Percentiles rank a stretch among this genome's conserved stretches.
These are phyloP conservation scores for Galaxias olidus DNA, from an alignment of 2,797 vertebrate genomes.

Conservation along the genomic window DNA sequence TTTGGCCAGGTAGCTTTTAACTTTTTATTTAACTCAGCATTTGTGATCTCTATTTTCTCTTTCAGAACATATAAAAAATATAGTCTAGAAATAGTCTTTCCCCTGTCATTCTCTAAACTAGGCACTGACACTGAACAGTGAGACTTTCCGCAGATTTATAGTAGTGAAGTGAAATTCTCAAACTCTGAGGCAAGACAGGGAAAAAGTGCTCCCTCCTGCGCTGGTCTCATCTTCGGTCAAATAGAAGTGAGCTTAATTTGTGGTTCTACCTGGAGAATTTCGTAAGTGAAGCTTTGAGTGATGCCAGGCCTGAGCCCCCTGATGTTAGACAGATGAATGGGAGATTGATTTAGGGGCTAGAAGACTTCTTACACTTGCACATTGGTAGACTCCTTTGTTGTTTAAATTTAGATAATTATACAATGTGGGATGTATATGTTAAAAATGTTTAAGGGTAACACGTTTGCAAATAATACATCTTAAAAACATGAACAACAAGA, in stretches of 20 bases:
- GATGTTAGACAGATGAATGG: constrained; percentile 75
- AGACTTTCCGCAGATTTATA: constrained; percentile 74
- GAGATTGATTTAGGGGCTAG: constrained; percentile 63
- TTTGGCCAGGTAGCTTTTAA: no score
- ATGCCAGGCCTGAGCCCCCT: constrained; percentile 69
- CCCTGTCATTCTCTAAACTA: constrained; percentile 35
- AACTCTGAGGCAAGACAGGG: constrained; percentile 62
- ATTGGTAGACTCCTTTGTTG: constrained; percentile 65
- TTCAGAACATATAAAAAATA: constrained; percentile 39
- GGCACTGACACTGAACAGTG: constrained; percentile 67
- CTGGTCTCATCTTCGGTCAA: constrained; percentile 73
- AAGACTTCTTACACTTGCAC: constrained; percentile 61
- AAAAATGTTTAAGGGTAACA: no score
- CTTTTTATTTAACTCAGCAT: no score
- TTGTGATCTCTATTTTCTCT: constrained; percentile 5
- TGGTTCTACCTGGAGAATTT: constrained; percentile 75
- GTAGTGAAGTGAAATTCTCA: constrained; percentile 63
- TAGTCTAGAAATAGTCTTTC: constrained; percentile 27
- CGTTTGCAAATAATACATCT: no score
- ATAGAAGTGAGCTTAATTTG: constrained; percentile 80
- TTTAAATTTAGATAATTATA: constrained; percentile 67
- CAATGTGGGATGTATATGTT: no score
- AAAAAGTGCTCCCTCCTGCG: constrained; percentile 66
- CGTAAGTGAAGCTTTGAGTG: constrained; percentile 73
- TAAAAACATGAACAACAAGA: not conserved